Base-by-base conservation (phyloP, 2,797 vertebrate species). In the Apogon talboti region DNA sequence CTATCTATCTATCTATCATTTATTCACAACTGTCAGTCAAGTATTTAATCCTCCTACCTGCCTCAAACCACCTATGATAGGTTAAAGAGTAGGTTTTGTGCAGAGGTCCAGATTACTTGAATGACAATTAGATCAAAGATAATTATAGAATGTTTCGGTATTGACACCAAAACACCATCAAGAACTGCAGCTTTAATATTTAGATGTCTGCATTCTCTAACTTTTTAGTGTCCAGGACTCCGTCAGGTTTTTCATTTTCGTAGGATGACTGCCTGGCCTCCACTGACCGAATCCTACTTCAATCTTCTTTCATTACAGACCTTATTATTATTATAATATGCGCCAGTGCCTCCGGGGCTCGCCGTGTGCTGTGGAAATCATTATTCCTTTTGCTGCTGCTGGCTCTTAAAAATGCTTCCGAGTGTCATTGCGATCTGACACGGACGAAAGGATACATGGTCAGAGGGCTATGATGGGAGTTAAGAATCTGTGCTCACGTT, bases 371-470 rank as follows among this genome's bases (percentile, higher is more conserved):
- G 48, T 38, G 10, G 38, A 47, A 66, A 41, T 64, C 43, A 54
- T 48, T 59, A 42, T 47, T 42, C 18, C 7, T 21, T 11, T n/a
- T n/a, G 33, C 10, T 47, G 15, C 3, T 33, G 18, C 33, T 45
- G 51, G 44, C 16, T 16, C 48, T 41, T 16, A 45, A 28, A 61
- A 40, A 24, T 24, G 21, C 21, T 24, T 24, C 21, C 21, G 21
- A 24, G 46, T 76, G 45, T 57, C 52, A 44, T 24, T 51, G 44
- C 72, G 58, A 50, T 72, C 60, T 84, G 60, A 46, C 15, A 47
- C 41, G 64, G 51, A 15, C 35, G 41, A 58, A 21, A 18, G 7
- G 21, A 14, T 2, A 21, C 16, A 6, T 42, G 5, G 43, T 15
- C 51, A 21, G 35, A 6, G 19, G 54, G 24, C n/a, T 42, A 7